A percentile compares a stretch with the other conserved stretches of the same genome.
Conservation (phyloP, 2,888 invertebrate genomes). For the Epirrhoe tristata region DNA sequence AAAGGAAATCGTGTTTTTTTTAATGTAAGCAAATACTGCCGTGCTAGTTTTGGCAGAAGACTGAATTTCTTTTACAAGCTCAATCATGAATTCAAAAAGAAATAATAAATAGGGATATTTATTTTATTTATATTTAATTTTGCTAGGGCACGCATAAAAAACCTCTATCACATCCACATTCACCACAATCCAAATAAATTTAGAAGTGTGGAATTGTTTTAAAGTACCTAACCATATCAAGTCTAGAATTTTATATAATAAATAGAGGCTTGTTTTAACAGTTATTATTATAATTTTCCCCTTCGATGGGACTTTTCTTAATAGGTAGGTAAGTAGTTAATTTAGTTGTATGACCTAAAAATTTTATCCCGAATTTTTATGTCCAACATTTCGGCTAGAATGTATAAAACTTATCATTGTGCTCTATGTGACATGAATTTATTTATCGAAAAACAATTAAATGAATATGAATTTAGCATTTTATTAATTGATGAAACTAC, state of each 20-base stretch:
- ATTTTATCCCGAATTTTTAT: neutral
- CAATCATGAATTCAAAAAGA: constrained; percentile 49
- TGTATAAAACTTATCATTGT: neutral
- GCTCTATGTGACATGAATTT: constrained; percentile 23
- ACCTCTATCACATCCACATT: neutral
- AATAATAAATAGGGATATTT: constrained; percentile 1
- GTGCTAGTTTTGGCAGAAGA: constrained; percentile 47
- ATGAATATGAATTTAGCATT: constrained; percentile 43
- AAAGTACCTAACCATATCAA: constrained; percentile 2
- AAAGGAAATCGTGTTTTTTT: neutral
- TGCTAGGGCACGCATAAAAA: neutral
- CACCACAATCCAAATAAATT: neutral
- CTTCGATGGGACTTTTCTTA: neutral
- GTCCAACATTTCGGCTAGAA: neutral
- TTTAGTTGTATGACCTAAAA: neutral
- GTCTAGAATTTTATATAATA: neutral
- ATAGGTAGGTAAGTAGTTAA: neutral
- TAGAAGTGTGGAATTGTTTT: neutral
- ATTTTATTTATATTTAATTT: constrained; percentile 1
- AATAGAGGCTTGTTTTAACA: neutral
- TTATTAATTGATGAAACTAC: constrained; percentile 48
- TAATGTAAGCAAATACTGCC: constrained; percentile 10
- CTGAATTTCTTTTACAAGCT: constrained; percentile 65
- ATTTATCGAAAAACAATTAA: constrained; percentile 28
- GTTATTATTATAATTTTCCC: neutral